phyloP scores from a whole-genome alignment of 2,888 invertebrate genomes.

The Ceraclea dissimilis region DNA sequence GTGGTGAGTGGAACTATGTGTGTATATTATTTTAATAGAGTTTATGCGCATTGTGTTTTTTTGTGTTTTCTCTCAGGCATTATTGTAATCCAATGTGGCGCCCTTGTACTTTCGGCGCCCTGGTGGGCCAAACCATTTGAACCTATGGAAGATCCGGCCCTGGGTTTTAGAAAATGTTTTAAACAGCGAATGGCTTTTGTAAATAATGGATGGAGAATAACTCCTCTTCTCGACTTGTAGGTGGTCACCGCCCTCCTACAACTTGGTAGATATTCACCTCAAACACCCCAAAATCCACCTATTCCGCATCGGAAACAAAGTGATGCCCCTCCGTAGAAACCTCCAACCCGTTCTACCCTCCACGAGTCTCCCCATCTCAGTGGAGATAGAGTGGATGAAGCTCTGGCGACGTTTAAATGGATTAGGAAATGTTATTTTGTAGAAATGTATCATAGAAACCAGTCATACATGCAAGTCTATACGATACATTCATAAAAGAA shows the following conservation, averaged over 20 bases:
- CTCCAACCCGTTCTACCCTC: no score
- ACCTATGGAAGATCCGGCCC: no score
- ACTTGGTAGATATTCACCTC: not conserved
- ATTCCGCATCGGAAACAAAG: slow-evolving; percentile 1
- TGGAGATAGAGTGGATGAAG: not conserved
- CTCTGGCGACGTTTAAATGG: not conserved
- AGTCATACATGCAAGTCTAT: not conserved
- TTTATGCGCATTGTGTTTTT: no score
- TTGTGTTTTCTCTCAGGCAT: no score
- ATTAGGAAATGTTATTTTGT: not conserved
- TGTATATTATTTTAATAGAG: no score
- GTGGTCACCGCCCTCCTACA: not conserved
- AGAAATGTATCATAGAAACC: not conserved
- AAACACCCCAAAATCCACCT: not conserved
- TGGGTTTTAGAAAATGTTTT: slow-evolving; percentile 9
- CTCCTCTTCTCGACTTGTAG: not conserved
- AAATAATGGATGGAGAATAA: slow-evolving; percentile 10
- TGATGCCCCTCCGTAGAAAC: not conserved
- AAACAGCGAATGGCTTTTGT: slow-evolving; percentile 10
- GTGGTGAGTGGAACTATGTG: no score
- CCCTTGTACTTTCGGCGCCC: no score
- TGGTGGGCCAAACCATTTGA: no score
- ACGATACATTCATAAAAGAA: no score
- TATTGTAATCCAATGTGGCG: no score
- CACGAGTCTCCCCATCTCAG: not conserved